Evolutionary conservation across 2,888 invertebrate genomes (phyloP).

Genomic region (Stenichneumon culpator): DNA sequence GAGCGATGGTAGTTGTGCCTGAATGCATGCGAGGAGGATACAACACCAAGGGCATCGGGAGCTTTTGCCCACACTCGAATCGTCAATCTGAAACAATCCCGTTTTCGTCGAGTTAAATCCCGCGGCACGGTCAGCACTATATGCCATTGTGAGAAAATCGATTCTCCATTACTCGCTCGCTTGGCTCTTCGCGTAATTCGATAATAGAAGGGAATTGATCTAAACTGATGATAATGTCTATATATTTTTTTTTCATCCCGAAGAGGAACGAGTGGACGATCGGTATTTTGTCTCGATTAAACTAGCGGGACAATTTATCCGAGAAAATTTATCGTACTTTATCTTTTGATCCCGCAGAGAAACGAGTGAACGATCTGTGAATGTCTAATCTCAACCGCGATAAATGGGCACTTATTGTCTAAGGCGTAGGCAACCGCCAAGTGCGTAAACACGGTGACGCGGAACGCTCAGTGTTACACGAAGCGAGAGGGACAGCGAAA

Average conservation of each 20-base stretch:
- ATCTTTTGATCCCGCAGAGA: too few relatives aligned
- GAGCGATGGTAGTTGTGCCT: background rate
- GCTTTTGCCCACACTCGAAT: constrained; percentile 80
- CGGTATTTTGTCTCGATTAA: background rate
- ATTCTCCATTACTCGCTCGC: constrained; percentile 75
- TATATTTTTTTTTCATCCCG: background rate
- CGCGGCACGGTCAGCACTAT: constrained; percentile 76
- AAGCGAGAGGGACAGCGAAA: too few relatives aligned
- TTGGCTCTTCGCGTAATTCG: constrained; percentile 39
- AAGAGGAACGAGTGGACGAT: background rate
- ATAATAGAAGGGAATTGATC: constrained; percentile 29
- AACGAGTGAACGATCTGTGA: too few relatives aligned
- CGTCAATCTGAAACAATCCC: constrained; percentile 83
- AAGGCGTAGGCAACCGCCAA: too few relatives aligned
- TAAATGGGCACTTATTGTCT: too few relatives aligned
- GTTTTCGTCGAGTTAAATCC: constrained; percentile 70
- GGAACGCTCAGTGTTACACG: too few relatives aligned
- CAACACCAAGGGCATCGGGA: constrained; percentile 60
- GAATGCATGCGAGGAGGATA: constrained; percentile 31
- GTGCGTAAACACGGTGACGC: too few relatives aligned
- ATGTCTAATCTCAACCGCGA: too few relatives aligned
- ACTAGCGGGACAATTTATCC: too few relatives aligned
- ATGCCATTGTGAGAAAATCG: constrained; percentile 70
- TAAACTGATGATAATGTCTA: background rate
- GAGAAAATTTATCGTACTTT: too few relatives aligned